Evolutionary conservation across 2,888 invertebrate species (phyloP).

Genomic region (Drosophila limbata): DNA sequence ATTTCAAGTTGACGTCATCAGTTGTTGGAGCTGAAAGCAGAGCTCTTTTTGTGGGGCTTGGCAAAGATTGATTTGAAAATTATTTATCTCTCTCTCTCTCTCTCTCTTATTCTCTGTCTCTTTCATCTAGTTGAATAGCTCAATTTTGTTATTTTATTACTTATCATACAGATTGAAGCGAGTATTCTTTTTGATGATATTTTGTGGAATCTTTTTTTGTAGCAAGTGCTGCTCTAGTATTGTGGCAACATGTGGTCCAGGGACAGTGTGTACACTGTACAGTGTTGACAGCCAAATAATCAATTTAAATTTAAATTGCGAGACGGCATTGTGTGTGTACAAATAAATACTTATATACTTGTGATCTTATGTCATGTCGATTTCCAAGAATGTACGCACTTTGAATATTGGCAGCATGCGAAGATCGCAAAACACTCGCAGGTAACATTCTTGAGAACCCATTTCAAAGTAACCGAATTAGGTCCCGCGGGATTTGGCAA

Average conservation of each 20-base stretch:
- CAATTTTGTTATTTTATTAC: constrained; percentile 24
- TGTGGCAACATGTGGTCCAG: constrained; percentile 62
- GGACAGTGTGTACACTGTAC: constrained; percentile 41
- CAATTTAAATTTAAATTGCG: constrained; percentile 70
- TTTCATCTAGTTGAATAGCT: constrained; percentile 15
- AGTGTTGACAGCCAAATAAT: constrained; percentile 69
- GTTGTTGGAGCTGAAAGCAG: constrained; percentile 9
- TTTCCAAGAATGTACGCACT: constrained; percentile 57
- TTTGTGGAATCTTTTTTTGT: constrained; percentile 4
- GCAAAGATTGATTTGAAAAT: constrained; percentile 9
- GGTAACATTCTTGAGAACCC: constrained; percentile 57
- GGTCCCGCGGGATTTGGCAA: constrained; percentile 37
- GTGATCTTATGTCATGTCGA: constrained; percentile 64
- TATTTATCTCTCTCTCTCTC: background rate
- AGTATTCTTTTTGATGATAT: constrained; percentile 9
- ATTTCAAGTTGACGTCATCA: constrained; percentile 47
- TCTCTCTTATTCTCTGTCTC: background rate
- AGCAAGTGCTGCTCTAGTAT: constrained; percentile 38
- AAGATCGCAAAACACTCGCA: constrained; percentile 34
- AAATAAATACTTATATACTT: background rate
- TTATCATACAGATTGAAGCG: constrained; percentile 31
- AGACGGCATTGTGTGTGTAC: constrained; percentile 2
- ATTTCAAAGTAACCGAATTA: constrained; percentile 27
- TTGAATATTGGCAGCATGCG: constrained; percentile 18
- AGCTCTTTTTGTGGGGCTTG: constrained; percentile 25